Percentiles rank a stretch among this genome's conserved stretches.
Conservation (phyloP, 1,140 invertebrate species). For the Ceratitis capitata region DNA sequence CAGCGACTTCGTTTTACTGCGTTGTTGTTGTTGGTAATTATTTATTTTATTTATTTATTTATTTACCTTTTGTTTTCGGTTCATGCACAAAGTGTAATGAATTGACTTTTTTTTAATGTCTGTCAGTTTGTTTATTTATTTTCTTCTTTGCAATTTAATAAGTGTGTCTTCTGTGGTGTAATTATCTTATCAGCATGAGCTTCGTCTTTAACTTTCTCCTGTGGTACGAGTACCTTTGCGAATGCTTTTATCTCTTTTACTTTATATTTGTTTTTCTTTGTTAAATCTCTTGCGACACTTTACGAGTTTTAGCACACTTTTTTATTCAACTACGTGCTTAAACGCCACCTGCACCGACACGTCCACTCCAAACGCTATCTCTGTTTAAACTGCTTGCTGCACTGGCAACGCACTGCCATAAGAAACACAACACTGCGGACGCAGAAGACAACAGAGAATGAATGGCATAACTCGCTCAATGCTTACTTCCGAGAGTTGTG, state of each 20-base stretch:
- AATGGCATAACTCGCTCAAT: not conserved
- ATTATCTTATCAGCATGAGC: not conserved
- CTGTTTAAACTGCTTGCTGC: conserved; percentile 57
- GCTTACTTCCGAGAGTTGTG: too few species aligned
- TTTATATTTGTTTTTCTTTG: conserved; percentile 25
- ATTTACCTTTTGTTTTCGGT: too few species aligned
- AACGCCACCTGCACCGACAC: conserved; percentile 42
- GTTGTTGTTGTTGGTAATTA: not conserved
- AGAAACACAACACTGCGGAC: not conserved
- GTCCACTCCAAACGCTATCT: conserved; percentile 50
- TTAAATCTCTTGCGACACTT: not conserved
- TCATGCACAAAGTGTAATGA: not conserved
- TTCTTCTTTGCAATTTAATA: conserved; percentile 4
- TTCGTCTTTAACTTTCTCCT: conserved; percentile 39
- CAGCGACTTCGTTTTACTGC: not conserved
- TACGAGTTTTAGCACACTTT: not conserved
- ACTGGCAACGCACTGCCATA: not conserved
- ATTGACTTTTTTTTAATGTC: not conserved
- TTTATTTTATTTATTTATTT: too few species aligned
- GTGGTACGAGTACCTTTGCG: not conserved
- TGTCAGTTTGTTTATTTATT: conserved; percentile 46
- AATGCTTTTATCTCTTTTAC: conserved; percentile 37
- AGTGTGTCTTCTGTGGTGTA: not conserved
- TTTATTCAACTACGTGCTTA: not conserved
- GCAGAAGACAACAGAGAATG: too few species aligned